Percentiles rank a stretch among this genome's conserved stretches.
phyloP scores from a whole-genome alignment of 2,888 invertebrate species.

The Spisula subtruncata region DNA sequence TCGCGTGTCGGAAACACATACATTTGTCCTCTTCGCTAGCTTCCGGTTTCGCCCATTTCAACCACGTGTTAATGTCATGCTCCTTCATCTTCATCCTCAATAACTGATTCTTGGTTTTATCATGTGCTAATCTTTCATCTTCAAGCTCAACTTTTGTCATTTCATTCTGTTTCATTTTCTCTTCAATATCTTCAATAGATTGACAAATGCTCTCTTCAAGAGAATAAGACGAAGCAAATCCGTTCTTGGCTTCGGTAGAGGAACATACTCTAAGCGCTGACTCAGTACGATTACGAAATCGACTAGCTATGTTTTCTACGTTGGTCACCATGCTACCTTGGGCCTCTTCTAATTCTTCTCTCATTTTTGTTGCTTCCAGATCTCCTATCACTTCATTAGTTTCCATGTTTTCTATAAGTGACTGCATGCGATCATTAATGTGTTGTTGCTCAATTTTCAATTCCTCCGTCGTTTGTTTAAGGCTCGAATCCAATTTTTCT shows the following conservation, averaged over 20 bases:
- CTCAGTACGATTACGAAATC: conserved; percentile 19
- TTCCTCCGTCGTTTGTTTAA: conserved; percentile 29
- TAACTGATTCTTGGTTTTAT: conserved; percentile 51
- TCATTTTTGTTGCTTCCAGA: conserved; percentile 31
- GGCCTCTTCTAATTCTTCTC: conserved; percentile 14
- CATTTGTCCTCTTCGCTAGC: conserved; percentile 51
- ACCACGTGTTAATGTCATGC: conserved; percentile 61
- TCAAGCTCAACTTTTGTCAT: conserved; percentile 32
- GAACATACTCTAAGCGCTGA: conserved; percentile 23
- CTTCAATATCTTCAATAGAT: conserved; percentile 43
- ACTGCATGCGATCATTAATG: conserved; percentile 8
- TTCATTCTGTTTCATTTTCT: conserved; percentile 23
- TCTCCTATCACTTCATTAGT: conserved; percentile 11
- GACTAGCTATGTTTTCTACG: neutral
- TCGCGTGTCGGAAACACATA: conserved; percentile 53
- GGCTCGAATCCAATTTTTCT: conserved; percentile 22
- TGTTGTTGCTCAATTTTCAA: conserved; percentile 18
- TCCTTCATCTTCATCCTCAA: conserved; percentile 39
- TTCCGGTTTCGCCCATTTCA: conserved; percentile 61
- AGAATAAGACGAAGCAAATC: conserved; percentile 32
- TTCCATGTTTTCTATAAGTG: conserved; percentile 39
- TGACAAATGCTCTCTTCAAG: conserved; percentile 42
- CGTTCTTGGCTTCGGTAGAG: neutral
- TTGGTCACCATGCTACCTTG: neutral
- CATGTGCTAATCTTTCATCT: conserved; percentile 43